These are phyloP conservation scores for Oxygymnocypris stewartii DNA, from an alignment of 2,113 vertebrate species.

Conservation along the genomic window DNA sequence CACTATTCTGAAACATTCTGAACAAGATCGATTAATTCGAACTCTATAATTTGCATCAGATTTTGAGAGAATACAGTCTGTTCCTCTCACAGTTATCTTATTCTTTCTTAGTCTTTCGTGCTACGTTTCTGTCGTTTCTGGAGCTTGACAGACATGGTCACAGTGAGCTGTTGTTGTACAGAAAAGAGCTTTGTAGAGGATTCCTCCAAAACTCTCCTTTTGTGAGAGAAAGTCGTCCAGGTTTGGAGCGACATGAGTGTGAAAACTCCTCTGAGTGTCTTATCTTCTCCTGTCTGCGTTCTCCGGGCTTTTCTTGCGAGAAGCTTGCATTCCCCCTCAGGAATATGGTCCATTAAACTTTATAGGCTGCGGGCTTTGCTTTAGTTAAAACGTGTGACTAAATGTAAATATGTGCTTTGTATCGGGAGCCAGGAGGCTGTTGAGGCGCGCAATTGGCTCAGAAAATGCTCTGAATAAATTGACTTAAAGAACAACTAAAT, in stretches of 20 bases:
- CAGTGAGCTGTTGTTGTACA: not conserved
- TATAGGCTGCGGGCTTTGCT: slow-evolving; percentile 56
- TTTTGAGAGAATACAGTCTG: not conserved
- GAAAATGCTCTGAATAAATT: slow-evolving; percentile 32
- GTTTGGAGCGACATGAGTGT: not conserved
- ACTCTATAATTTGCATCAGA: not conserved
- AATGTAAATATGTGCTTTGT: slow-evolving; percentile 58
- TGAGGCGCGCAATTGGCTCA: slow-evolving; percentile 53
- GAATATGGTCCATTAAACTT: slow-evolving; percentile 58
- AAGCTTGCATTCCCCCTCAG: slow-evolving; percentile 32
- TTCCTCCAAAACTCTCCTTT: not conserved
- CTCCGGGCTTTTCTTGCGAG: slow-evolving; percentile 43
- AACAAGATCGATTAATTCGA: no score
- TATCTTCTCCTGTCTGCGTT: slow-evolving; percentile 21
- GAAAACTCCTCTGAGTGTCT: slow-evolving; percentile 39
- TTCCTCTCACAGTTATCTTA: not conserved
- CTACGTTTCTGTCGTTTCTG: not conserved
- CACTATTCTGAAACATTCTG: not conserved
- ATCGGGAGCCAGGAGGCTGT: slow-evolving; percentile 55
- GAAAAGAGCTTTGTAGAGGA: slow-evolving; percentile 13
- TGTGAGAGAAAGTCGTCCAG: not conserved
- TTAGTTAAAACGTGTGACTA: slow-evolving; percentile 66
- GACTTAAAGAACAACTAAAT: slow-evolving; percentile 21
- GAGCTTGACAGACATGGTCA: not conserved
- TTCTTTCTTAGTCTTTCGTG: not conserved